Evolutionary conservation across 2,797 vertebrate species (phyloP), one percentile per base, ranked within the genome.

Genomic region (Enteromius radiatus): DNA sequence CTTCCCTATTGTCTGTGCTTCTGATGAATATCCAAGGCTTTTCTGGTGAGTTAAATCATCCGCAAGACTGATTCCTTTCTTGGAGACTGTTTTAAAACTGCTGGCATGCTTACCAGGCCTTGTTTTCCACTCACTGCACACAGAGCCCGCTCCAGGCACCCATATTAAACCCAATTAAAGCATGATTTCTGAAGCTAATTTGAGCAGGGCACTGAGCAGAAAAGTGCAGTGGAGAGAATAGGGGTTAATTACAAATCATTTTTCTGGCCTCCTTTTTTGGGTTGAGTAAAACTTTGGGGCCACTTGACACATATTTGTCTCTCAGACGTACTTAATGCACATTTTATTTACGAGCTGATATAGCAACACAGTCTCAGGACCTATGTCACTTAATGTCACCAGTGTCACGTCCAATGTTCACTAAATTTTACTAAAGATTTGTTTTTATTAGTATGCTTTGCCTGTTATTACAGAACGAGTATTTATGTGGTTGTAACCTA

Each of bases 61-160:
- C 56, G 75, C 81, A 70, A 68, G 83, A 83, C 79, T 86, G 69
- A 81, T 79, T 90, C 90, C 65, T 86, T 41, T 63, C 80, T 2
- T n/a, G 8, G 77, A 38, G 86, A 90, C 93, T 80, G 88, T 90
- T 91, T 92, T 85, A 64, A 92, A 92, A 91, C 90, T 88, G 91
- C 84, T 84, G 80, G 71, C 80, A 86, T 81, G 69, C 86, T 88
- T 87, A 86, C 84, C 64, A 67, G 78, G 76, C 69, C 67, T 81
- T 61, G 5, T 33, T 78, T 86, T 82, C 59, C 45, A 45, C 49
- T 74, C 77, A 82, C 21, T 75, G 26, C 73, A 83, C 65, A 71
- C 64, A 71, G 47, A 56, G 41, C 26, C 83, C 84, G 59, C 45
- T 80, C 43, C 67, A 69, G 78, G 76, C 86, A 84, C 86, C 87